phyloP scores from a whole-genome alignment of 2,113 vertebrate species.

The Phycodurus eques region DNA sequence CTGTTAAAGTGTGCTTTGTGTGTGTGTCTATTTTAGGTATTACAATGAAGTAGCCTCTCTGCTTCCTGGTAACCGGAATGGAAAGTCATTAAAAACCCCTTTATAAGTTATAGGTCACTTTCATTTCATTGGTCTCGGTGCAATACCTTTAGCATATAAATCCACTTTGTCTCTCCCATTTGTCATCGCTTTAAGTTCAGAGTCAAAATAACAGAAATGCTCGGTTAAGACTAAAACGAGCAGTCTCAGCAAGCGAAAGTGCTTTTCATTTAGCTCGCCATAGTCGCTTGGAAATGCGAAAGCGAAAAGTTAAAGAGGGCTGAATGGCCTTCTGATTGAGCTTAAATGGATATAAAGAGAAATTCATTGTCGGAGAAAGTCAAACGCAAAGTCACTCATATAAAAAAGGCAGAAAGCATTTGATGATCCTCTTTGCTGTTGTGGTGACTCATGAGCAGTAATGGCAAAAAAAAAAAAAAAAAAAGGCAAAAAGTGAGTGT shows the following conservation, averaged over 20 bases:
- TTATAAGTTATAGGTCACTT: constrained; percentile 1
- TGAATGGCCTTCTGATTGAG: constrained; percentile 34
- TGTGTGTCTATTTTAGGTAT: background rate
- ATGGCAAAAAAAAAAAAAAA: constrained; percentile 10
- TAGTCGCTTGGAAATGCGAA: constrained; percentile 34
- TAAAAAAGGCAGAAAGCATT: constrained; percentile 30
- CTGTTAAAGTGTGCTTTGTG: background rate
- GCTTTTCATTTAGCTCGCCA: constrained; percentile 28
- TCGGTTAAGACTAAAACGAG: constrained; percentile 8
- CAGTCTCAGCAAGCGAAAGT: constrained; percentile 30
- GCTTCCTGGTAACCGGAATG: background rate
- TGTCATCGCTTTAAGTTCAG: constrained; percentile 15
- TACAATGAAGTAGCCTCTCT: background rate
- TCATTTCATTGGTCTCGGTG: background rate
- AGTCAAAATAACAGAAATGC: constrained; percentile 10
- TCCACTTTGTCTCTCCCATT: constrained; percentile 16
- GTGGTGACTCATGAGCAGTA: constrained; percentile 22
- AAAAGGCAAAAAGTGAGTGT: constrained; percentile 38
- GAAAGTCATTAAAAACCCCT: background rate
- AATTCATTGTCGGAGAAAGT: constrained; percentile 43
- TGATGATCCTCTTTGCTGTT: constrained; percentile 36
- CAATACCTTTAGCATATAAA: constrained; percentile 14
- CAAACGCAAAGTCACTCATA: constrained; percentile 51
- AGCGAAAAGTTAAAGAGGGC: constrained; percentile 36
- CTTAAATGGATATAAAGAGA: constrained; percentile 46